Percentiles rank a stretch among this genome's conserved stretches.
These are phyloP conservation scores for Opisthocomus hoazin DNA, from an alignment of 2,113 vertebrate genomes.

Conservation along the genomic window DNA sequence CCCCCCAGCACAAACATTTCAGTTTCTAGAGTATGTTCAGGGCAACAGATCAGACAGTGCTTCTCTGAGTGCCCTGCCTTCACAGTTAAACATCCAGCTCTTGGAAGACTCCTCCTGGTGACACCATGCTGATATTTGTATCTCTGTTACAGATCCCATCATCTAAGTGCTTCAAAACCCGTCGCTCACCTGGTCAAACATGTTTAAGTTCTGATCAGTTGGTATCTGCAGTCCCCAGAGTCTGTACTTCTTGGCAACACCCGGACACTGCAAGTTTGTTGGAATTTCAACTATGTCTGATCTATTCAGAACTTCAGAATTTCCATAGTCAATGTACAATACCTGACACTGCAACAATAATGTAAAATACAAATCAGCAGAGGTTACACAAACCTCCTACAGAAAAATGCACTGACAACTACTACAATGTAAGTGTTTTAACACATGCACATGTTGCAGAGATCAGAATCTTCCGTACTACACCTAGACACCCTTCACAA, in stretches of 20 bases:
- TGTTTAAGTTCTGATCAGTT: conserved; percentile 62
- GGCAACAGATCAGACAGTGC: neutral
- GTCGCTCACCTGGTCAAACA: conserved; percentile 68
- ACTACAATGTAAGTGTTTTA: neutral
- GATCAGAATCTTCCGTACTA: neutral
- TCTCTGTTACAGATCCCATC: neutral
- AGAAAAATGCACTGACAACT: neutral
- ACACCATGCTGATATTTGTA: neutral
- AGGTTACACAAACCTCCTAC: neutral
- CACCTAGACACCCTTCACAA: neutral
- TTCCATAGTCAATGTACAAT: conserved; percentile 81
- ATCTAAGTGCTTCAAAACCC: neutral
- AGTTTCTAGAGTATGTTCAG: neutral
- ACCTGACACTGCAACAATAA: conserved; percentile 63
- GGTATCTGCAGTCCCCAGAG: conserved; percentile 74
- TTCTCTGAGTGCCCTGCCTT: neutral
- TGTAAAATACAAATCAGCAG: neutral
- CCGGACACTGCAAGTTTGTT: conserved; percentile 51
- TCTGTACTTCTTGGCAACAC: conserved; percentile 71
- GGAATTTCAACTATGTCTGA: conserved; percentile 76
- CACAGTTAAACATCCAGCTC: neutral
- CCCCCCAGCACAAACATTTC: neutral
- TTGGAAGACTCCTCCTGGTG: neutral
- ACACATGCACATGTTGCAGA: neutral
- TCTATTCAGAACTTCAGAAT: conserved; percentile 71